Evolutionary conservation across 2,797 vertebrate species (phyloP), one percentile per base, ranked within the genome.

Genomic region (Channa striata): DNA sequence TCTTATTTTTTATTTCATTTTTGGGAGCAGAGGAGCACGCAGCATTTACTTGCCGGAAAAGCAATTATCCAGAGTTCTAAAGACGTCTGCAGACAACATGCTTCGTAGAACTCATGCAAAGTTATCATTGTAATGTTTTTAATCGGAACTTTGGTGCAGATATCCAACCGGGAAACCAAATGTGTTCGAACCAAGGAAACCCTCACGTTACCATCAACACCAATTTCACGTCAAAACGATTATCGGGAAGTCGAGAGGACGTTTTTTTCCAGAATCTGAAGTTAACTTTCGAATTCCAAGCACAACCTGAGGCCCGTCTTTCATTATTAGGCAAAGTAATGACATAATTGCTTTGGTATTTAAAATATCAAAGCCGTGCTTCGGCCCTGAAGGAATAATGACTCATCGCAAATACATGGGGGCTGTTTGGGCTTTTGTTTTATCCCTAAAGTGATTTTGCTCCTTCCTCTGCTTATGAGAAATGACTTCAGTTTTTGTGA

Each of bases 331-430:
- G 70, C 72, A 69, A 72, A 73, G 37, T 40, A 76, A 73, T 52
- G 40, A 40, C 44, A 43, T 74, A 79, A 83, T 79, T 73, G 68
- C 58, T 80, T 80, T 83, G 76, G 62, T 83, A 84, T 81, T 77
- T 78, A 39, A 83, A 85, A 76, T 69, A 62, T 54, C 42, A 68
- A 53, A 77, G 68, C 71, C 42, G 23, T 46, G 37, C 42, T 30
- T 37, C 33, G 50, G 8, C 39, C 64, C 62, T 76, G 19, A 17
- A 8, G 52, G 66, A 50, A 37, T 66, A 43, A 80, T 80, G 66
- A 77, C 33, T 81, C 46, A 30, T 74, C 44, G 59, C 63, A 74
- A 68, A 67, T 19, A 62, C 43, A 73, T n/a, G 14, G 9, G 40
- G 19, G 37, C 7, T 48, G 51, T 61, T 77, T 51, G 14, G 20